These are phyloP conservation scores for Heptranchias perlo DNA, from an alignment of 2,113 vertebrate species.

Conservation along the genomic window DNA sequence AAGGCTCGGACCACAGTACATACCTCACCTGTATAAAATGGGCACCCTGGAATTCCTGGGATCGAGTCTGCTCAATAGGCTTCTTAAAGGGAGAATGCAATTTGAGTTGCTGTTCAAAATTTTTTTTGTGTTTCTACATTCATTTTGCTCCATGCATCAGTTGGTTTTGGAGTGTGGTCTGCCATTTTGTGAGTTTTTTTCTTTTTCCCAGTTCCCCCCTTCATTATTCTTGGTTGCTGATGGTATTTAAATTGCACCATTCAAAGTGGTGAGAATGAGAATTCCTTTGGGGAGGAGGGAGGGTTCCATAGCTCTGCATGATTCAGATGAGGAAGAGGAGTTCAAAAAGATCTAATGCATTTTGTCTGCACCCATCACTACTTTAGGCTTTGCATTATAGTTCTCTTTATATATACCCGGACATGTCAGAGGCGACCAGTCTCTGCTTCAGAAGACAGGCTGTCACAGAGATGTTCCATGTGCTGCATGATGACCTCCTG, in stretches of 20 bases:
- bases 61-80: neutral
- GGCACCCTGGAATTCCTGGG: neutral
- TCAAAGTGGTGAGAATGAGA: neutral
- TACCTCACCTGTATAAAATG: neutral
- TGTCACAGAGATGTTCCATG: no score
- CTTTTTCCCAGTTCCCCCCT: neutral
- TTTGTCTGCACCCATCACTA: neutral
- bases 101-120: no score
- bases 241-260: neutral
- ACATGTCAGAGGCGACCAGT: no score
- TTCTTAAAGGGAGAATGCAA: neutral
- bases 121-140: no score
- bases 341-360: neutral
- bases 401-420: no score
- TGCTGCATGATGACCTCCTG: no score
- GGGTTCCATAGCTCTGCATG: no score
- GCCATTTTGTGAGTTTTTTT: neutral
- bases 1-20: neutral
- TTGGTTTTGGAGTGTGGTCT: no score
- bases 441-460: no score
- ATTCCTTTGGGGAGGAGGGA: neutral
- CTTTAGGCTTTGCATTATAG: no score
- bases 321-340: neutral
- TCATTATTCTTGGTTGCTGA: neutral
- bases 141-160: no score